A percentile compares a stretch with the other conserved stretches of the same genome.
phyloP scores from a whole-genome alignment of 1,140 invertebrate species.

The Laodelphax striatellus region DNA sequence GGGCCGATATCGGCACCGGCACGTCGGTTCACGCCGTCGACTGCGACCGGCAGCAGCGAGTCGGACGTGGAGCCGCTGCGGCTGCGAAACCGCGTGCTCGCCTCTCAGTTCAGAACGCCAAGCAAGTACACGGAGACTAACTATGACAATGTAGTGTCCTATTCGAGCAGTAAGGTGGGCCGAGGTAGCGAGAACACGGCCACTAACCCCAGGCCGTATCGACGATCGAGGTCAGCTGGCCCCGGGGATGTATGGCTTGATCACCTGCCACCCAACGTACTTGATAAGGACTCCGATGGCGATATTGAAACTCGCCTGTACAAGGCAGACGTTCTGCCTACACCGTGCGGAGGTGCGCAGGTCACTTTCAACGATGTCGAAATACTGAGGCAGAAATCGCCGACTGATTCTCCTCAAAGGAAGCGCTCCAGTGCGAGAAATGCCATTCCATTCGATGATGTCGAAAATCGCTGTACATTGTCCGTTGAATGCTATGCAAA shows the following conservation, averaged over 20 bases:
- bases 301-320: constrained; percentile 86
- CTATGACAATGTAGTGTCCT: constrained; percentile 24
- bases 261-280: constrained; percentile 69
- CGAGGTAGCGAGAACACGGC: too few relatives aligned
- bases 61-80: neutral
- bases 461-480: neutral
- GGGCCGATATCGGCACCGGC: constrained; percentile 27
- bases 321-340: constrained; percentile 87
- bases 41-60: neutral
- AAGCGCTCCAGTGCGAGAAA: constrained; percentile 1
- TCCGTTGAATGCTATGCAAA: neutral
- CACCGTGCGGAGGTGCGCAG: constrained; percentile 83
- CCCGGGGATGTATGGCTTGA: constrained; percentile 73
- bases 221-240: constrained; percentile 64
- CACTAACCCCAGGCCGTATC: constrained; percentile 31
- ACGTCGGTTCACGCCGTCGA: neutral
- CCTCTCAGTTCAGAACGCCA: neutral
- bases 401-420: constrained; percentile 31
- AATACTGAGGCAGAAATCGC: constrained; percentile 73
- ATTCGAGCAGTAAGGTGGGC: too few relatives aligned
- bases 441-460: neutral
- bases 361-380: constrained; percentile 95
- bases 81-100: neutral
- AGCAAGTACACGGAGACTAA: too few relatives aligned
- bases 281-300: constrained; percentile 81